Evolutionary conservation across 2,113 vertebrate species (phyloP), one percentile per base, ranked within the genome.

Genomic region (Phaetusa simplex): DNA sequence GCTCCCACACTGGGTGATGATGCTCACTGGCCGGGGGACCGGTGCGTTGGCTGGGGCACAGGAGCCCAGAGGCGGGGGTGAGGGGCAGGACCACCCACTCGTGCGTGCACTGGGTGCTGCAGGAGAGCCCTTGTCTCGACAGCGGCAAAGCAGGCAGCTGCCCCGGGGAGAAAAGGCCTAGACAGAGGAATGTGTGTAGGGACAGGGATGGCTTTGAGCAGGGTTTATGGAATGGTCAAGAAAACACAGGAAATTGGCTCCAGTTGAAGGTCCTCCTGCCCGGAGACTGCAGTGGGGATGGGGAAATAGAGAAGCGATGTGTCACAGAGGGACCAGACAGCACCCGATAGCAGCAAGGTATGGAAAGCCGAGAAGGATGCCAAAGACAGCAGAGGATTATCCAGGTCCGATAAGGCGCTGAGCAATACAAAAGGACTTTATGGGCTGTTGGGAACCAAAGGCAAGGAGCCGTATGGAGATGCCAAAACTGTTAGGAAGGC

Each of bases 191-290:
- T 91, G 86, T 83, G 88, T 83, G 88, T 69, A 67, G 86, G 94
- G 95, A 96, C 42, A 80, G 62, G 66, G 79, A 76, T 90, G 66
- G 58, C 90, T 96, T 93, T 82, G 71, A 90, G 95, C 66, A 40
- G 90, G 40, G 95, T 93, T 96, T 95, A 96, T 61, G 79, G 49
- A 59, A 5, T 95, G 95, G 96, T 95, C 94, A 96, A 65, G 86
- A 93, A 96, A 95, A 95, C 91, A 96, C 72, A 95, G 95, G 95
- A 97, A 91, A 97, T 94, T 93, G 71, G 76, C 93, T 88, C 67
- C 94, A 90, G 93, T 76, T 97, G 95, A 95, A 92, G 88, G 91
- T 82, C 49, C 90, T 94, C 66, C 82, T 79, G 88, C 91, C 76
- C 1, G 2, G 86, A 81, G 91, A 83, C 80, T 73, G 89, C 71